Conservation (phyloP, 2,888 invertebrate genomes). For the Luffia ferchaultella region DNA sequence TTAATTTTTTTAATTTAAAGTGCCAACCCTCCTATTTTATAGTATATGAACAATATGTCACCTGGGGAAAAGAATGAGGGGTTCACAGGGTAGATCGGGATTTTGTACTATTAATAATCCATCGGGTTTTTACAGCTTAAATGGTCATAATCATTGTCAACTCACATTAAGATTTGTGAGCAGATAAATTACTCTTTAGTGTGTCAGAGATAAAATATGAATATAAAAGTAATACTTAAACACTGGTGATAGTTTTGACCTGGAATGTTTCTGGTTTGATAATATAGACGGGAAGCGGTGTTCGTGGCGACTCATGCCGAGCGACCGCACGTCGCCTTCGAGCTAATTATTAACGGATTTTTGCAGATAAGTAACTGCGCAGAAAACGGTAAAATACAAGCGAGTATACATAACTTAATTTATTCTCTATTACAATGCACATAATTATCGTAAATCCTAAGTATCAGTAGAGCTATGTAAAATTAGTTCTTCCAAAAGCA, state of each 20-base stretch:
- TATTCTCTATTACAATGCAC: no score
- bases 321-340: not conserved
- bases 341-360: not conserved
- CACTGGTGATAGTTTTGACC: not conserved
- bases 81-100: no score
- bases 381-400: not conserved
- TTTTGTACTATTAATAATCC: no score
- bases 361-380: not conserved
- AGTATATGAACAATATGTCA: no score
- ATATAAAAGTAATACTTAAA: not conserved
- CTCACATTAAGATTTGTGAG: not conserved
- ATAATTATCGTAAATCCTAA: no score
- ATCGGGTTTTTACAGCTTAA: no score
- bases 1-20: no score
- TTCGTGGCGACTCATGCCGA: not conserved
- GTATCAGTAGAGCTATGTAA: no score
- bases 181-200: not conserved
- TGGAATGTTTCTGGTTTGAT: not conserved
- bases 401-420: no score
- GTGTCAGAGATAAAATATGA: not conserved
- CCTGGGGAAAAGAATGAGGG: no score
- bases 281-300: not conserved
- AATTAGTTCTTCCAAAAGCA: no score
- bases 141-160: not conserved
- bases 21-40: no score